Evolutionary conservation across 1,140 invertebrate genomes (phyloP), one percentile per base, ranked within the genome.

Genomic region (Thrips palmi): DNA sequence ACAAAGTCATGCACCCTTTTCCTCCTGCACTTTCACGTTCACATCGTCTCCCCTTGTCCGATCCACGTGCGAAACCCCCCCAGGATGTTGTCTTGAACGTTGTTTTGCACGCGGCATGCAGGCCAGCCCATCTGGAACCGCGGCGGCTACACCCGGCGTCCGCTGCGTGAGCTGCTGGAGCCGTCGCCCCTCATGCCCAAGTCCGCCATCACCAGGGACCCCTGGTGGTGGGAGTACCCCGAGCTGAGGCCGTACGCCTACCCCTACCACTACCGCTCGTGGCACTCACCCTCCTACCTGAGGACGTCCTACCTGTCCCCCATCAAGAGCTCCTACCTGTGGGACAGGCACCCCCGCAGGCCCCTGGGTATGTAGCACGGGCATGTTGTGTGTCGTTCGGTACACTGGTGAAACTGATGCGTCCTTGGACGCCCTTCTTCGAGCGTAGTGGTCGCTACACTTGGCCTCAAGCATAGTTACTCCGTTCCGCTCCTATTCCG

Each of bases 301-400:
- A 66, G 81, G 41, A 77, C 82, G 64, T 83, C 78, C 49, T 87
- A 81, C 63, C 71, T 86, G 52, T 85, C 80, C 47, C 82, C 82
- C 33, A 68, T 86, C 52, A 85, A 84, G 68, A 77, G 79, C 59
- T 77, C 72, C 59, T 86, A 81, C 63, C 67, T 86, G 47, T 86
- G 82, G 82, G 75, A 76, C 55, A 74, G 77, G 61, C 81, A 87
- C 59, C 82, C 82, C 52, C 70, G 82, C 57, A 77, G 83, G 63
- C 78, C 84, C 55, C 79, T 82, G 59, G 83, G 77, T 65, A 72
- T 66, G 60, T 66, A 44, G n/a, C n/a, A n/a, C n/a, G n/a, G n/a
- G n/a, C n/a, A n/a, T n/a, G n/a, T n/a, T n/a, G n/a, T n/a, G n/a
- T n/a, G n/a, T n/a, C n/a, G n/a, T n/a, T n/a, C n/a, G n/a, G n/a